Evolutionary conservation across 37 sponge, comb jelly and placozoan genomes (phyloP).

Genomic region (Ianthella basta): DNA sequence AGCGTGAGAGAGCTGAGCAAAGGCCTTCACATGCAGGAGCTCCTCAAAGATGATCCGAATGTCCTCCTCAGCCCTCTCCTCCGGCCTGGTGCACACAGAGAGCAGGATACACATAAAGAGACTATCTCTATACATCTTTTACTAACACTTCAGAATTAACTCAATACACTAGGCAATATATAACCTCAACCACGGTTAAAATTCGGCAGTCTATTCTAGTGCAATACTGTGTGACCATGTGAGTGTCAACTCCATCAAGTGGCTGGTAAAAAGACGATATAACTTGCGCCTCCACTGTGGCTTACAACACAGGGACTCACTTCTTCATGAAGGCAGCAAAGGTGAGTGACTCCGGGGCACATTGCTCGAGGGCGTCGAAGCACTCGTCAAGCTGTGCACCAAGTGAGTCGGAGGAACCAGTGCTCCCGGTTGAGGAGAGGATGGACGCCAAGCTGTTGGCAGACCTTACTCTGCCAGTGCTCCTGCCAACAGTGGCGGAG

Average conservation of each 20-base stretch:
- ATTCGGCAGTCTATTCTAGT: neutral
- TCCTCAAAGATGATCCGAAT: slow-evolving; percentile 82
- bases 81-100: slow-evolving; percentile 43
- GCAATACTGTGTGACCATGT: neutral
- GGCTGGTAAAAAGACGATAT: no score
- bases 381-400: slow-evolving; percentile 76
- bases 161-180: no score
- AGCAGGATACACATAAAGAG: no score
- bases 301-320: slow-evolving; percentile 40
- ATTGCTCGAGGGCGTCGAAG: slow-evolving; percentile 69
- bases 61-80: slow-evolving; percentile 74
- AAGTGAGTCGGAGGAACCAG: slow-evolving; percentile 15
- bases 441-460: slow-evolving; percentile 18
- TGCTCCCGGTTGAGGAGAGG: neutral
- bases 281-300: no score
- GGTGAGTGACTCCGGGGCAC: slow-evolving; percentile 83
- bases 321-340: slow-evolving; percentile 70
- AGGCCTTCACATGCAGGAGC: slow-evolving; percentile 74
- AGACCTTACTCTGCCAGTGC: neutral
- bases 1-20: slow-evolving; percentile 80
- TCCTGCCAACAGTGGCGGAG: slow-evolving; percentile 16
- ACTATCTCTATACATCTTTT: no score
- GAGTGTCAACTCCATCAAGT: neutral
- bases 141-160: no score
- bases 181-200: neutral